Evolutionary conservation across 2,888 invertebrate genomes (phyloP).

Genomic region (Diloba caeruleocephala): DNA sequence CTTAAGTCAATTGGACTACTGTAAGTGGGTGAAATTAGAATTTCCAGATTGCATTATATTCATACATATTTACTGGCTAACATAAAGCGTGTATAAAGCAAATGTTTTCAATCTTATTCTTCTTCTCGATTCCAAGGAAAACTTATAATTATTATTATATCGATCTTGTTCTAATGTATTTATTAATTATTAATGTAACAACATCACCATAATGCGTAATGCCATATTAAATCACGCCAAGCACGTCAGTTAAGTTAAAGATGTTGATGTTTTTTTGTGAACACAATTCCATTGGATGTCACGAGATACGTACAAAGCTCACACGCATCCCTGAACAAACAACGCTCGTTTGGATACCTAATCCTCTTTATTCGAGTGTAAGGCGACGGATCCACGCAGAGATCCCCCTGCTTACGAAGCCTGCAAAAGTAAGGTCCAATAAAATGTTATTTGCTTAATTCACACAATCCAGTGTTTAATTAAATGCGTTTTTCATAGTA

Average conservation of each 20-base stretch:
- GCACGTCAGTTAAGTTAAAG: conserved; percentile 49
- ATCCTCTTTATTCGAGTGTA: conserved; percentile 49
- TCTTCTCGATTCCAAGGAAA: no score
- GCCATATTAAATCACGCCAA: conserved; percentile 18
- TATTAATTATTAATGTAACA: no score
- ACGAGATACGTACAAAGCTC: conserved; percentile 45
- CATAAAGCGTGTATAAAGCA: no score
- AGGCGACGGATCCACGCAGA: conserved; percentile 29
- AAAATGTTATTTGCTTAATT: conserved; percentile 59
- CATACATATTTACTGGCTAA: no score
- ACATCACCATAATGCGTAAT: no score
- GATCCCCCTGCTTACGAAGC: conserved; percentile 40
- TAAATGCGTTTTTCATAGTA: conserved; percentile 62
- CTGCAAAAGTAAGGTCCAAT: conserved; percentile 45
- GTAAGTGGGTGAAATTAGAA: no score
- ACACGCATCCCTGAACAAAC: conserved; percentile 60
- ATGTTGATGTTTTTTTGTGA: conserved; percentile 56
- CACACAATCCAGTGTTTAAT: conserved; percentile 62
- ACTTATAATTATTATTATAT: no score
- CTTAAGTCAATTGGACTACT: no score
- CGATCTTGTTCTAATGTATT: no score
- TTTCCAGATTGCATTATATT: no score
- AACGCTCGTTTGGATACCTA: conserved; percentile 52
- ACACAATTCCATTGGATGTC: conserved; percentile 50
- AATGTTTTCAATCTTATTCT: no score